Evolutionary conservation across 2,888 invertebrate species (phyloP), one percentile per base, ranked within the genome.

Genomic region (Drosophila engyochracea): DNA sequence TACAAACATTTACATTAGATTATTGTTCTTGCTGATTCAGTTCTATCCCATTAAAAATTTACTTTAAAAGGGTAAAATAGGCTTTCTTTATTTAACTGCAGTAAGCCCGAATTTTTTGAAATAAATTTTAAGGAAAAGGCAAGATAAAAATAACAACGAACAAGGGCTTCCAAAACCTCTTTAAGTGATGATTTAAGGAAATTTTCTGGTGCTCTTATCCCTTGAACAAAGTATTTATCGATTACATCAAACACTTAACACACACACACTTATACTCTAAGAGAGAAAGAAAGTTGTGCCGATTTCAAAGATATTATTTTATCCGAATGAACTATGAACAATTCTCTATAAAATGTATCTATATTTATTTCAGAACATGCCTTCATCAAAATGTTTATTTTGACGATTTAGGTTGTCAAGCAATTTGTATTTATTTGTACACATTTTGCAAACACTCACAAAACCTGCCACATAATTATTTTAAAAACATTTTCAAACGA

Each of bases 261-360:
- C 14, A 35, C 1, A 4, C 14, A 4, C 35, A 1, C 1, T 35
- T 14, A 35, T 35, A 14, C 35, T 35, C 35, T 4, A 35, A 35
- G 14, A 14, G 5, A 35, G 14, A 14, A 35, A 35, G 14, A 5
- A 35, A 5, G 5, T 35, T 35, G 35, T 35, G 5, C 14, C 35
- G 35, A 35, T 7, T 35, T 41, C n/a, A 41, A 4, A 41, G n/a
- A 41, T n/a, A 41, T n/a, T n/a, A 4, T 39, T 41, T 41, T n/a
- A 41, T 10, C n/a, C 0, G n/a, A 41, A 41, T 41, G 2, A n/a
- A 41, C 0, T 19, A 41, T n/a, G 3, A 41, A 10, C 4, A 4
- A 10, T 10, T 39, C 4, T 10, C 19, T 9, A n/a, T 10, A 4
- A n/a, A n/a, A 0, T 39, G 0, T 3, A 19, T 9, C 3, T 9